These are phyloP conservation scores for Ceratotherium simum DNA, from an alignment of 2,113 vertebrate genomes.

Conservation along the genomic window DNA sequence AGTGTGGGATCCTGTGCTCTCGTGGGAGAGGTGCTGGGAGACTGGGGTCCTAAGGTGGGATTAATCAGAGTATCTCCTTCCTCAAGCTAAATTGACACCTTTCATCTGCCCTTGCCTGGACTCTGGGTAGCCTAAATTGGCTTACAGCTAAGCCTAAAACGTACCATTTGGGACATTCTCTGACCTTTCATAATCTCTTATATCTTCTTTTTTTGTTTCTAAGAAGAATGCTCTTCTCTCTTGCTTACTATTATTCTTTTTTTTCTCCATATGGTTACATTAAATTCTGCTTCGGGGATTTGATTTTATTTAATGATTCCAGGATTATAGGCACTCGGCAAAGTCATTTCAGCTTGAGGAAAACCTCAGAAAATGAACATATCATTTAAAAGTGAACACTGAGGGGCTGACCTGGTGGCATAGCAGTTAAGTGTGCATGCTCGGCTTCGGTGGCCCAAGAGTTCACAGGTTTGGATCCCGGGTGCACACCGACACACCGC, in stretches of 20 bases:
- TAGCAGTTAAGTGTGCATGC: too few relatives aligned
- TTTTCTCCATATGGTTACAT: neutral
- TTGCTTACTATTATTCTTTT: neutral
- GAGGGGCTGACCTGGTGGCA: too few relatives aligned
- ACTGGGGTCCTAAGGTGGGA: neutral
- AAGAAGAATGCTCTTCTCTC: neutral
- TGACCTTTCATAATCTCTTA: neutral
- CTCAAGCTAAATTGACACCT: neutral
- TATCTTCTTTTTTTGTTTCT: neutral
- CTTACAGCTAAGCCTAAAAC: neutral
- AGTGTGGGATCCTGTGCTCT: neutral
- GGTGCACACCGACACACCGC: too few relatives aligned
- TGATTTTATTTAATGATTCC: slow-evolving; percentile 41
- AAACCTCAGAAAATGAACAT: slow-evolving; percentile 38
- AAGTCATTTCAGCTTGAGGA: slow-evolving; percentile 30
- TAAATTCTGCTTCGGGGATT: slow-evolving; percentile 35
- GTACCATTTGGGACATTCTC: slow-evolving; percentile 7
- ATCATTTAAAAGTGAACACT: slow-evolving; percentile 29
- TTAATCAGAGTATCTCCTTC: neutral
- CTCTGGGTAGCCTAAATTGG: neutral
- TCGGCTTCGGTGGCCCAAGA: too few relatives aligned
- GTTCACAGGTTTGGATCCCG: too few relatives aligned
- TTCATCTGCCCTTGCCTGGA: neutral
- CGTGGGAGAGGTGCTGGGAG: neutral
- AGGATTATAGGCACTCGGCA: neutral